Evolutionary conservation across 1,140 invertebrate genomes (phyloP).

Genomic region (Batillaria attramentaria): DNA sequence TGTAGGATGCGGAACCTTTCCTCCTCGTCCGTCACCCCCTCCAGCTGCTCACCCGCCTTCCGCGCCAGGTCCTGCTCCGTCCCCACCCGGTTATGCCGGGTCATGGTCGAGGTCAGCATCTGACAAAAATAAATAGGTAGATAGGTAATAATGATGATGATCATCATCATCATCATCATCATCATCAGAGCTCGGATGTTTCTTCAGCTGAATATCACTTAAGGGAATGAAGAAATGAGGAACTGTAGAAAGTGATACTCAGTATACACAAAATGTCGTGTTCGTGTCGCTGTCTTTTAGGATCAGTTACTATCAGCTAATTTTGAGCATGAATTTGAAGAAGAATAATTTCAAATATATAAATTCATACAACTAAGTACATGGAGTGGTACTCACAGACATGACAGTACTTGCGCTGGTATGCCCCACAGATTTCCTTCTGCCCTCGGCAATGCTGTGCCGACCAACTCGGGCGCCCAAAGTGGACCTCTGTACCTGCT

Average conservation of each 20-base stretch:
- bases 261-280: neutral
- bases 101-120: neutral
- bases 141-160: neutral
- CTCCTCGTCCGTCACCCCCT: neutral
- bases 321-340: too few relatives aligned
- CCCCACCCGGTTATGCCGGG: neutral
- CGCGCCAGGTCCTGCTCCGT: neutral
- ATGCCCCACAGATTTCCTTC: conserved; percentile 6
- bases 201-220: neutral
- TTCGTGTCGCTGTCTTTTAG: too few relatives aligned
- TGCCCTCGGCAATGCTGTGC: conserved; percentile 1
- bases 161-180: too few relatives aligned
- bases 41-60: neutral
- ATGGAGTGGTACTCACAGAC: neutral
- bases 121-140: neutral
- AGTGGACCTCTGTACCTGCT: neutral
- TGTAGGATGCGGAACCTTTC: neutral
- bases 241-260: neutral
- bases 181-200: too few relatives aligned
- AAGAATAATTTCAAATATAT: neutral
- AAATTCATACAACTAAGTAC: neutral
- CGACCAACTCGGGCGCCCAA: neutral
- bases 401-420: neutral
- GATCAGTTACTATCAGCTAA: too few relatives aligned
- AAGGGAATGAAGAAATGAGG: neutral